These are phyloP conservation scores for Tenthredo distinguenda DNA, from an alignment of 2,888 invertebrate genomes.

Conservation along the genomic window DNA sequence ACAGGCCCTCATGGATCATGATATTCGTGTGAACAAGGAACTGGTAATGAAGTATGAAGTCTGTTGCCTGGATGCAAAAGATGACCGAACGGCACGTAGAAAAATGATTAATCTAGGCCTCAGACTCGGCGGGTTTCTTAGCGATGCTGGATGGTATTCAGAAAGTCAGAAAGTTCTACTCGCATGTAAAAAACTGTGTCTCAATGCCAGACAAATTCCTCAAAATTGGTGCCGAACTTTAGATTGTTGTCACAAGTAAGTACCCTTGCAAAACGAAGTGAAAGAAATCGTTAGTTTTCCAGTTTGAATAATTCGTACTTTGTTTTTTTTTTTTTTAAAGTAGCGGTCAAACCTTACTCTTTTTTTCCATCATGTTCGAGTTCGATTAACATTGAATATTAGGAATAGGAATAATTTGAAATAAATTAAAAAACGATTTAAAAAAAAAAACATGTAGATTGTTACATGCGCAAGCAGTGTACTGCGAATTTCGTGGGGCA, in stretches of 20 bases:
- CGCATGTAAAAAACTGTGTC: constrained; percentile 85
- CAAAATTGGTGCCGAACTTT: constrained; percentile 85
- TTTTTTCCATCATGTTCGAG: not conserved
- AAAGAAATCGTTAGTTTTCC: constrained; percentile 4
- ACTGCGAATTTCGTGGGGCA: constrained; percentile 90
- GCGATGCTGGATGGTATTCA: constrained; percentile 93
- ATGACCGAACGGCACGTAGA: constrained; percentile 63
- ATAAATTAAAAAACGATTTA: not conserved
- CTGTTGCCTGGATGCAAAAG: constrained; percentile 62
- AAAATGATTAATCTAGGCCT: constrained; percentile 72
- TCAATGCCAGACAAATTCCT: constrained; percentile 79
- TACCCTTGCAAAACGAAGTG: constrained; percentile 2
- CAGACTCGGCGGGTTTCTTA: constrained; percentile 86
- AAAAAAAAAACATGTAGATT: constrained; percentile 81
- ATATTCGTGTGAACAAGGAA: constrained; percentile 80
- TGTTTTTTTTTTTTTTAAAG: not conserved
- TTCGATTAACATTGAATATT: not conserved
- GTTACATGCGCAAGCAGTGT: constrained; percentile 90
- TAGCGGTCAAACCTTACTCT: not conserved
- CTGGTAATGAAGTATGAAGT: constrained; percentile 72
- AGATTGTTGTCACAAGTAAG: constrained; percentile 92
- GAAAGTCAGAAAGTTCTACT: constrained; percentile 88
- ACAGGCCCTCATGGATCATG: constrained; percentile 84
- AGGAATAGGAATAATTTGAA: not conserved
- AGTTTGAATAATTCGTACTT: not conserved